Evolutionary conservation across 2,113 vertebrate genomes (phyloP).

Genomic region (Genyomyrus donnyi): DNA sequence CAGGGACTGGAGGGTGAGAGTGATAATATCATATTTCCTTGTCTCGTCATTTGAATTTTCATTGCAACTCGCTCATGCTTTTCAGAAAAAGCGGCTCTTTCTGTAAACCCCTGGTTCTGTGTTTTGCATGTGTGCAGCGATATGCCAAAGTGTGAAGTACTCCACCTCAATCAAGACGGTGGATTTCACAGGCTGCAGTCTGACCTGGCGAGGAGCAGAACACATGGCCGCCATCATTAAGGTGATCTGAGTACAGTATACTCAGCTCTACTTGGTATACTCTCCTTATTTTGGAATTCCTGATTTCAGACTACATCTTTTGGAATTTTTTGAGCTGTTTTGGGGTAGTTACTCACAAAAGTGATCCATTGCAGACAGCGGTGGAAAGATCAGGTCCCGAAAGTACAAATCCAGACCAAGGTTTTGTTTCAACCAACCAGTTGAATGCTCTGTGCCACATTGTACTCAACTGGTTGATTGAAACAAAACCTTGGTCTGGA

Average conservation of each 20-base stretch:
- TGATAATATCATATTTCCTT: background rate
- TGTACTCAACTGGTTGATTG: background rate
- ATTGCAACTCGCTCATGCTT: background rate
- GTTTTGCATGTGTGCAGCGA: slow-evolving; percentile 53
- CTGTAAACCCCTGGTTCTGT: background rate
- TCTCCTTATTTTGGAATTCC: background rate
- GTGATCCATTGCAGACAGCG: background rate
- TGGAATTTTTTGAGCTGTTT: background rate
- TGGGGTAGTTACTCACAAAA: background rate
- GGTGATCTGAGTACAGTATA: slow-evolving; percentile 52
- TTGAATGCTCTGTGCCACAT: background rate
- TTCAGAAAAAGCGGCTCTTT: too few species aligned
- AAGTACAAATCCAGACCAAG: too few species aligned
- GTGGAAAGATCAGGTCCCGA: background rate
- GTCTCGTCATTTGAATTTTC: background rate
- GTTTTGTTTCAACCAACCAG: background rate
- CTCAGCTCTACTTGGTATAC: background rate
- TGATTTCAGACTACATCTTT: background rate
- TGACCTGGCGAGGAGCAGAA: slow-evolving; percentile 87
- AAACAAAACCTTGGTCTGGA: too few species aligned
- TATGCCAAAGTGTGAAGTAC: slow-evolving; percentile 90
- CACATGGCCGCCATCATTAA: slow-evolving; percentile 85
- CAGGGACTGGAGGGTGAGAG: slow-evolving; percentile 81
- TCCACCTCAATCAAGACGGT: slow-evolving; percentile 71
- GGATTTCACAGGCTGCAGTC: slow-evolving; percentile 83